These are phyloP conservation scores for Periphyllus acericola DNA, from an alignment of 2,888 invertebrate species.

Conservation along the genomic window DNA sequence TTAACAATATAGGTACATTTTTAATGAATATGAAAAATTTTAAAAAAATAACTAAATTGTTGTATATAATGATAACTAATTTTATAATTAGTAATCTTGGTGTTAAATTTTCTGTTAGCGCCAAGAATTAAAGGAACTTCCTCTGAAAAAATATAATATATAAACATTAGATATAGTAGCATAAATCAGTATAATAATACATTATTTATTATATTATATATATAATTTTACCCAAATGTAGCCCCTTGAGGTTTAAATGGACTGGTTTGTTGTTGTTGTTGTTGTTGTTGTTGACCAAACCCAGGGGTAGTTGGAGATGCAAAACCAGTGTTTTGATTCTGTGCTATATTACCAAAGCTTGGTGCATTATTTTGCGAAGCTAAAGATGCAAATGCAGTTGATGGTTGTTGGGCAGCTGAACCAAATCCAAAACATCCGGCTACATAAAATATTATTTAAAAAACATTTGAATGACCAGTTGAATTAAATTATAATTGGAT, in stretches of 20 bases:
- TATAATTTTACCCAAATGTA: slow-evolving; percentile 54
- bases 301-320: slow-evolving; percentile 37
- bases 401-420: slow-evolving; percentile 46
- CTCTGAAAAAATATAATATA: slow-evolving; percentile 63
- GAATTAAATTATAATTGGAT: neutral
- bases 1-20: neutral
- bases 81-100: neutral
- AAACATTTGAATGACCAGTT: neutral
- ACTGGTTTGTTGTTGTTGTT: slow-evolving; percentile 53
- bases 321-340: slow-evolving; percentile 58
- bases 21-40: neutral
- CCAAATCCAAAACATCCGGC: slow-evolving; percentile 45
- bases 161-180: neutral
- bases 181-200: neutral
- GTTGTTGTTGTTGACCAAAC: slow-evolving; percentile 49
- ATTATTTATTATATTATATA: neutral
- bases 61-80: neutral
- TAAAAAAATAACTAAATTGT: neutral
- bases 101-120: slow-evolving; percentile 60
- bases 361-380: slow-evolving; percentile 58
- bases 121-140: slow-evolving; percentile 65
- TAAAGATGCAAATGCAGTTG: slow-evolving; percentile 58
- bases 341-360: slow-evolving; percentile 60
- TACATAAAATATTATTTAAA: neutral
- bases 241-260: slow-evolving; percentile 56